Percentiles rank a stretch among this genome's conserved stretches.
phyloP scores from a whole-genome alignment of 2,888 invertebrate genomes.

The Eretmocerus hayati region DNA sequence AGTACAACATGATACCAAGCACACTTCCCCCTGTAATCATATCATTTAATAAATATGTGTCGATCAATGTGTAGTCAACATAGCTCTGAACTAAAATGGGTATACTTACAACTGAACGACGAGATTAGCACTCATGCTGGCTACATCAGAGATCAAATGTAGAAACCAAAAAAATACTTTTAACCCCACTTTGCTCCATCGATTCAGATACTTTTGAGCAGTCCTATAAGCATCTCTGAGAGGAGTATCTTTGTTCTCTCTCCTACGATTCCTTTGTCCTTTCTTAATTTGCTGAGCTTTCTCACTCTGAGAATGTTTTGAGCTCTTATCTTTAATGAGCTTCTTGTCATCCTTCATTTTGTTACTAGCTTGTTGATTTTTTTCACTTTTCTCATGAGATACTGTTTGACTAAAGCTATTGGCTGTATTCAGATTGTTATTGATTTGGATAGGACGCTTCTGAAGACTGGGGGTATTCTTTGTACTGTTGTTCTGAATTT shows the following conservation, averaged over 20 bases:
- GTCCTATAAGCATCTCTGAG: constrained; percentile 39
- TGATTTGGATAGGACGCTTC: constrained; percentile 39
- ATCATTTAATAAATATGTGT: no score
- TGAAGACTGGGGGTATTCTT: constrained; percentile 32
- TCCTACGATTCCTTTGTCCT: constrained; percentile 51
- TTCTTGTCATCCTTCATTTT: constrained; percentile 51
- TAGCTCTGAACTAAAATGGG: constrained; percentile 2
- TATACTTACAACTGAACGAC: constrained; percentile 64
- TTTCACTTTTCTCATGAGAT: constrained; percentile 38
- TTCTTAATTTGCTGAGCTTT: constrained; percentile 47
- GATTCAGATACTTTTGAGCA: constrained; percentile 50
- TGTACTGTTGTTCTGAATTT: constrained; percentile 39
- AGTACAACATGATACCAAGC: constrained; percentile 41
- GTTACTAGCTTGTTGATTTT: constrained; percentile 47
- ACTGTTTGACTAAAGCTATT: constrained; percentile 37
- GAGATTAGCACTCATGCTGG: constrained; percentile 68
- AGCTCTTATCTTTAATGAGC: constrained; percentile 43
- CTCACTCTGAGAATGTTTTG: constrained; percentile 48
- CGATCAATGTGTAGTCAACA: no score
- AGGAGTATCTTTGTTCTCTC: constrained; percentile 45
- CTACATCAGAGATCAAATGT: constrained; percentile 72
- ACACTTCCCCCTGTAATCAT: constrained; percentile 41
- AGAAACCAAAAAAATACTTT: constrained; percentile 69
- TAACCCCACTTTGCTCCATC: constrained; percentile 52
- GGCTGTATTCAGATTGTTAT: constrained; percentile 37